These are phyloP conservation scores for Smutsia gigantea DNA, from an alignment of 2,797 vertebrate species.

Conservation along the genomic window DNA sequence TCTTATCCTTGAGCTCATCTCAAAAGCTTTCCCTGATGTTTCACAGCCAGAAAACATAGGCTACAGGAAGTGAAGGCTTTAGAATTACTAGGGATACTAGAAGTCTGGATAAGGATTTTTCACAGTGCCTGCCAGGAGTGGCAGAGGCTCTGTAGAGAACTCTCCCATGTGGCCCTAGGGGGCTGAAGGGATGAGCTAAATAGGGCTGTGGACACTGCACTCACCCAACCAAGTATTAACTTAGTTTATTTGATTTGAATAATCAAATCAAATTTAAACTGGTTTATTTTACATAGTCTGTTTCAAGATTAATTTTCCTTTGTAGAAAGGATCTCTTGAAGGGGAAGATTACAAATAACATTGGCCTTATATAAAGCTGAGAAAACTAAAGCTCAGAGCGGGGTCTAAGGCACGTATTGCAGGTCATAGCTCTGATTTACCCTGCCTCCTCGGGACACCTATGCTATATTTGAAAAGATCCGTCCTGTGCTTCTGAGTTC, in stretches of 20 bases:
- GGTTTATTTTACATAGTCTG: not conserved
- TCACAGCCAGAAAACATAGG: not conserved
- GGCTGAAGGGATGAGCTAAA: not conserved
- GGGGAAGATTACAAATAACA: not conserved
- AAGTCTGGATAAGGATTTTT: not conserved
- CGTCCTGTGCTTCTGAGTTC: not conserved
- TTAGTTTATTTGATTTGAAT: not conserved
- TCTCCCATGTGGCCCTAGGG: not conserved
- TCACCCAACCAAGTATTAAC: not conserved
- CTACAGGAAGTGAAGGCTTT: not conserved
- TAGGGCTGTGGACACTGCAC: not conserved
- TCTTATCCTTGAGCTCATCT: not conserved
- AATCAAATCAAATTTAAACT: not conserved
- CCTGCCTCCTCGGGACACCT: not conserved
- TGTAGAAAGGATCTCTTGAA: not conserved
- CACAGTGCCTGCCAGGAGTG: not conserved
- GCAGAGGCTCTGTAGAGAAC: not conserved
- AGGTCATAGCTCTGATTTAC: not conserved
- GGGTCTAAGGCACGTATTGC: not conserved
- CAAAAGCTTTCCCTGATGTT: not conserved
- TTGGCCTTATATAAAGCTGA: not conserved
- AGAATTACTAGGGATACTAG: not conserved
- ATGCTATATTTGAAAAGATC: not conserved
- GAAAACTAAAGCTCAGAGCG: not conserved
- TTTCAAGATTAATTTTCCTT: slow-evolving; percentile 28